Evolutionary conservation across 2,888 invertebrate genomes (phyloP).

Genomic region (Pollenia griseotomentosa): DNA sequence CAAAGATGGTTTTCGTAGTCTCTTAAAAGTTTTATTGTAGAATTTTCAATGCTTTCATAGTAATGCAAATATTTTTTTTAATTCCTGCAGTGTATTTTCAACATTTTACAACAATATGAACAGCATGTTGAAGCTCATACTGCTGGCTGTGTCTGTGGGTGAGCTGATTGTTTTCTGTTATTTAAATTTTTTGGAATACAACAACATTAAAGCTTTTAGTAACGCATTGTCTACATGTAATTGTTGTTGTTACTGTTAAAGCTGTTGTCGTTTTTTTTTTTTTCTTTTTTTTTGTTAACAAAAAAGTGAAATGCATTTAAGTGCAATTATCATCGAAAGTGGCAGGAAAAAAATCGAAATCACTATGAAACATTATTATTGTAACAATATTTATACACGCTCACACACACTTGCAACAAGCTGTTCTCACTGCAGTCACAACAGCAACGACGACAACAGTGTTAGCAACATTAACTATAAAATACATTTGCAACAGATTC

Average conservation of each 20-base stretch:
- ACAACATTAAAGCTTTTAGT: conserved; percentile 35
- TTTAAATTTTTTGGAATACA: conserved; percentile 28
- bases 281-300: neutral
- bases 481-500: conserved; percentile 16
- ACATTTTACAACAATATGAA: conserved; percentile 11
- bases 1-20: no score
- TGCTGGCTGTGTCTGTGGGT: conserved; percentile 4
- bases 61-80: neutral
- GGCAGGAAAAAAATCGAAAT: conserved; percentile 28
- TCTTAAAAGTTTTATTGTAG: neutral
- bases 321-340: conserved; percentile 67
- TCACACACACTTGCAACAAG: neutral
- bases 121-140: conserved; percentile 13
- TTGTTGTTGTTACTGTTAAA: conserved; percentile 27
- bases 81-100: neutral
- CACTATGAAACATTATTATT: conserved; percentile 47
- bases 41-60: neutral
- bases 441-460: neutral
- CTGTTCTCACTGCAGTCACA: neutral
- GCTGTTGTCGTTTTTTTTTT: neutral
- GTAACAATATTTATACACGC: conserved; percentile 41
- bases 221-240: conserved; percentile 12
- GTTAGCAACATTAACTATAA: conserved; percentile 20
- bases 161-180: neutral
- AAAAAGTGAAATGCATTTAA: conserved; percentile 57